Evolutionary conservation across 2,888 invertebrate species (phyloP), one percentile per base, ranked within the genome.

Genomic region (Bugulina stolonifera): DNA sequence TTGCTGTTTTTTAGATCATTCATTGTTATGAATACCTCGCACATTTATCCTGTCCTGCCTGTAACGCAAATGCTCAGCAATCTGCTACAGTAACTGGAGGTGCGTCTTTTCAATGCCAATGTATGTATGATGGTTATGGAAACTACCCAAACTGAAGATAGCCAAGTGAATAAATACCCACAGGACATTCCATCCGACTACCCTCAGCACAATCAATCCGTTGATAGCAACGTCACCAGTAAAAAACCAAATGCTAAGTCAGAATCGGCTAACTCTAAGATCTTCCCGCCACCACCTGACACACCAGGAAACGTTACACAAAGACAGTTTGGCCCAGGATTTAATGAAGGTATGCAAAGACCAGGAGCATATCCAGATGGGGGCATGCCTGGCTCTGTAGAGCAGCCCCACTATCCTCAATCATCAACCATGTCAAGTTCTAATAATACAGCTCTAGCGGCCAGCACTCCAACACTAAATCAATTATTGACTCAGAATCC

Each of bases 401-500:
- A 64, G 18, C 64, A 64, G 32, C 18, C 64, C 22, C 64, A 32
- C 34, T 64, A 32, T n/a, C 64, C 29, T 25, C 64, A 27, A n/a
- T 14, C 64, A 14, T 14, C 25, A 25, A 27, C 32, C 10, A 29
- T 64, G 64, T 27, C 64, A 25, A 18, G 23, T 23, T 55, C 55
- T 23, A 32, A 32, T 27, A 64, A 32, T 32, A 64, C 64, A 2
- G 5, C 64, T 2, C 23, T 57, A 57, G 34, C 64, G 14, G 64
- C 64, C 27, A 64, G 27, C 32, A 64, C 64, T 32, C 64, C 64
- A 2, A 64, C 64, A 14, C 32, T 64, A n/a, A 64, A 64, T n/a
- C 64, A 64, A n/a, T 32, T 64, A n/a, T 32, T 64, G 64, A 64
- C 64, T 32, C 64, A 64, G 64, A 64, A 27, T 14, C 64, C 64